Conservation (phyloP, 1,140 invertebrate species). For the Antheraea pernyi region DNA sequence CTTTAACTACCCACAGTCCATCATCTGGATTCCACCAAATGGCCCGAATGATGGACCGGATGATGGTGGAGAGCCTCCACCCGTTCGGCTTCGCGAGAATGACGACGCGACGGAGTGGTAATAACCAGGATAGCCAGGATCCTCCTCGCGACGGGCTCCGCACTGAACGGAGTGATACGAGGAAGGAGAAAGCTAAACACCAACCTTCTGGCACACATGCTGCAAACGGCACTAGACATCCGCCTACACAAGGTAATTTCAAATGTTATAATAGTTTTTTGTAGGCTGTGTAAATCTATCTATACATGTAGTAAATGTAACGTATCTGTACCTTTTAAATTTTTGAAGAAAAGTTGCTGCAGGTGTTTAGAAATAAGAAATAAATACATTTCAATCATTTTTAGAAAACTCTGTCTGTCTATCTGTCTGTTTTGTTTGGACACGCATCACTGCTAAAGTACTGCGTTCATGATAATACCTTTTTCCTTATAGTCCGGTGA, state of each 20-base stretch:
- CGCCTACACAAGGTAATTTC: conserved; percentile 59
- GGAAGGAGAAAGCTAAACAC: conserved; percentile 45
- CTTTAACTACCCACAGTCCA: conserved; percentile 43
- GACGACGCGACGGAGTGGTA: conserved; percentile 60
- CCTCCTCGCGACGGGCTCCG: conserved; percentile 60
- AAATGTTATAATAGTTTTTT: neutral
- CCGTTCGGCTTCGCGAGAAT: conserved; percentile 83
- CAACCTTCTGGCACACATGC: conserved; percentile 41
- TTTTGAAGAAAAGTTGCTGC: too few species aligned
- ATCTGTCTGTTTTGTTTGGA: too few species aligned
- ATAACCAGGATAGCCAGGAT: conserved; percentile 24
- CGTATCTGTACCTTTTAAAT: too few species aligned
- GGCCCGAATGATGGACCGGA: conserved; percentile 86
- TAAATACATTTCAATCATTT: too few species aligned
- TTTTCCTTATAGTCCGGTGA: too few species aligned
- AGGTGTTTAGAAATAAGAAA: too few species aligned
- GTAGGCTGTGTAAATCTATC: too few species aligned
- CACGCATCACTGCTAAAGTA: too few species aligned
- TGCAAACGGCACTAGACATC: conserved; percentile 60
- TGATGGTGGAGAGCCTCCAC: conserved; percentile 82
- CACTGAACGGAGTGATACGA: conserved; percentile 52
- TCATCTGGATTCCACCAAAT: conserved; percentile 82
- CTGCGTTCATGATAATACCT: too few species aligned
- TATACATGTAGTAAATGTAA: too few species aligned
- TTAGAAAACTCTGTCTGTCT: too few species aligned